Conservation (phyloP, 2,113 vertebrate species). For the Pimephales promelas region DNA sequence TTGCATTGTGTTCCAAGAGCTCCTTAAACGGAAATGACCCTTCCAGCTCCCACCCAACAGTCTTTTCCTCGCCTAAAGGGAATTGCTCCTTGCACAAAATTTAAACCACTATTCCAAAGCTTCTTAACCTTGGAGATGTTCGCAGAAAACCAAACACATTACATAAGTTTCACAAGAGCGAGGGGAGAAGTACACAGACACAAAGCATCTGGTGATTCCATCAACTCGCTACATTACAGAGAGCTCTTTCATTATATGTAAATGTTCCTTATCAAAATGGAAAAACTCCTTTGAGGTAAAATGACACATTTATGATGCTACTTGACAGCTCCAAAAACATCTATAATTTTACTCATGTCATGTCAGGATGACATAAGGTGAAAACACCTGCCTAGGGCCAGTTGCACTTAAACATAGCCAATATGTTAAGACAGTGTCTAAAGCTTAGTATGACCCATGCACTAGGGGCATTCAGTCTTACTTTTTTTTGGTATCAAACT, state of each 20-base stretch:
- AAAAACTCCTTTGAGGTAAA: slow-evolving; percentile 11
- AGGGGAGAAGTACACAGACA: slow-evolving; percentile 51
- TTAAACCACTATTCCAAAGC: not conserved
- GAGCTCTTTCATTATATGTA: slow-evolving; percentile 55
- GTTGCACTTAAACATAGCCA: no score
- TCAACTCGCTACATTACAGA: slow-evolving; percentile 52
- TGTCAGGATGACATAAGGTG: not conserved
- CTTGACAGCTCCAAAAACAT: not conserved
- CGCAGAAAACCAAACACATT: slow-evolving; percentile 1
- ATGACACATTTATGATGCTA: not conserved
- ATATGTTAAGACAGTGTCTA: no score
- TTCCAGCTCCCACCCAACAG: slow-evolving; percentile 15
- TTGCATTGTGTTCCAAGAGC: slow-evolving; percentile 25
- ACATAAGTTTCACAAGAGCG: not conserved
- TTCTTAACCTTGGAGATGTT: slow-evolving; percentile 11
- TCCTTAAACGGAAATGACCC: slow-evolving; percentile 33
- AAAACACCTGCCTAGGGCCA: not conserved
- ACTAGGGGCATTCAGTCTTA: no score
- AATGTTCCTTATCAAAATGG: slow-evolving; percentile 46
- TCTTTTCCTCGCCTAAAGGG: slow-evolving; percentile 14
- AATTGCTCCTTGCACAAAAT: slow-evolving; percentile 16
- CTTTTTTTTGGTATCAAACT: no score
- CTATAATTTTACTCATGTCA: not conserved
- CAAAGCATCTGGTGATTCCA: slow-evolving; percentile 67
- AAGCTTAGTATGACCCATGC: no score